Conservation (phyloP, 2,113 vertebrate species). For the Cottus gobio region DNA sequence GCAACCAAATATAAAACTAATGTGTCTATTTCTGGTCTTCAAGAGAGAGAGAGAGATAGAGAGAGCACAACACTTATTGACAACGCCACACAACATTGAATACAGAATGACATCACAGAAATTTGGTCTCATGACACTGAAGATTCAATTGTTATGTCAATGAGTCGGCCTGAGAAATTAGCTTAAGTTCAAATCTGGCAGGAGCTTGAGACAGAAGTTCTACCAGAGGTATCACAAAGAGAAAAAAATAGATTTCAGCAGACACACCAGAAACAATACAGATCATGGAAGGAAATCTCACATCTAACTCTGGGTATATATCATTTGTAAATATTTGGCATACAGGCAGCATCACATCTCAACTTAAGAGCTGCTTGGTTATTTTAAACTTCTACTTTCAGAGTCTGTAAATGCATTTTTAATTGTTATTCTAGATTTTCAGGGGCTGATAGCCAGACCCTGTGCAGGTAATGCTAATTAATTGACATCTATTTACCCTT, state of each 20-base stretch:
- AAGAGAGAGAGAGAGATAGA: background rate
- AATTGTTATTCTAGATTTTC: background rate
- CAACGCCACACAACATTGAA: background rate
- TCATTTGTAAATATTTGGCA: background rate
- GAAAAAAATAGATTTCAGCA: slow-evolving; percentile 3
- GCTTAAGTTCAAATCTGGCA: background rate
- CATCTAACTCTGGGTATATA: background rate
- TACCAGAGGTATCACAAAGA: background rate
- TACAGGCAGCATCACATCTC: background rate
- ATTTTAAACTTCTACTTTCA: background rate
- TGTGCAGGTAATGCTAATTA: slow-evolving; percentile 41
- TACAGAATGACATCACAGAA: slow-evolving; percentile 9
- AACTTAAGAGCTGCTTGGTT: background rate
- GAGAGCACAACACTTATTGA: background rate
- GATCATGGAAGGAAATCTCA: background rate
- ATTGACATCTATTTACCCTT: background rate
- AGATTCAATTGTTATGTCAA: background rate
- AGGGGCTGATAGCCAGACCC: background rate
- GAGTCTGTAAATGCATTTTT: background rate
- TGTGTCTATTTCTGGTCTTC: background rate
- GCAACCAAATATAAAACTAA: background rate
- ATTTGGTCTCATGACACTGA: background rate
- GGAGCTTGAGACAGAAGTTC: background rate
- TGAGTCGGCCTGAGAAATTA: background rate
- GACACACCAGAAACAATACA: background rate